Percentiles rank a stretch among this genome's conserved stretches.
phyloP scores from a whole-genome alignment of 2,113 vertebrate species.

The Tinamus guttatus region DNA sequence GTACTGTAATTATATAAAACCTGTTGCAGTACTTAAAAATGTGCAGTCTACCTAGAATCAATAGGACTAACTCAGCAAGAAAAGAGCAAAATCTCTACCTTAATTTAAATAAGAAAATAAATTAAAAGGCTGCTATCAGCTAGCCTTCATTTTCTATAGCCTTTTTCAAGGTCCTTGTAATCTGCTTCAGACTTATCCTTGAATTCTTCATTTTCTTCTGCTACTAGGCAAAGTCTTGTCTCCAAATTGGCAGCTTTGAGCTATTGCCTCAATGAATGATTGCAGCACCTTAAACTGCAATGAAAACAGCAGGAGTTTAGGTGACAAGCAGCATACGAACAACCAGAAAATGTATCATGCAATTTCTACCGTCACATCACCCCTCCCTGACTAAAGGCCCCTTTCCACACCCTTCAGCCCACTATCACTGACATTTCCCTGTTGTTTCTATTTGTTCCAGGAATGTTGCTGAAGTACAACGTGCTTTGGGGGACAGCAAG shows the following conservation, averaged over 20 bases:
- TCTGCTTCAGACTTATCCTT: not conserved
- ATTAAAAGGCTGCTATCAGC: conserved; percentile 10
- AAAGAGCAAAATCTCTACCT: conserved; percentile 6
- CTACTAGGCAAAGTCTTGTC: conserved; percentile 12
- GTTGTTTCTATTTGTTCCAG: not conserved
- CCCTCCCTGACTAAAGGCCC: not conserved
- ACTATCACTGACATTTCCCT: not conserved
- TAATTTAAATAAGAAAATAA: conserved; percentile 5
- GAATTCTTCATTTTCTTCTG: conserved; percentile 35
- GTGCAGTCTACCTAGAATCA: conserved; percentile 31
- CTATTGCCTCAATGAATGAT: not conserved
- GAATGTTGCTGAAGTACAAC: not conserved
- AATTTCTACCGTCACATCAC: not conserved
- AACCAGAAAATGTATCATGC: not conserved
- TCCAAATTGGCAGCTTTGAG: conserved; percentile 32
- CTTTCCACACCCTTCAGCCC: not conserved
- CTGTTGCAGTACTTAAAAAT: conserved; percentile 22
- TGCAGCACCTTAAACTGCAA: not conserved
- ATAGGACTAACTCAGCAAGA: conserved; percentile 28
- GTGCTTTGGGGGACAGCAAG: not conserved
- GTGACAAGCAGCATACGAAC: not conserved
- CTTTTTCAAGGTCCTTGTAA: conserved; percentile 32
- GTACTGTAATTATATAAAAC: conserved; percentile 38
- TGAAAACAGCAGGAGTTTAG: not conserved
- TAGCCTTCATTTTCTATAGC: not conserved